Conservation (phyloP, 2,888 invertebrate genomes). For the Osmoderma eremita region DNA sequence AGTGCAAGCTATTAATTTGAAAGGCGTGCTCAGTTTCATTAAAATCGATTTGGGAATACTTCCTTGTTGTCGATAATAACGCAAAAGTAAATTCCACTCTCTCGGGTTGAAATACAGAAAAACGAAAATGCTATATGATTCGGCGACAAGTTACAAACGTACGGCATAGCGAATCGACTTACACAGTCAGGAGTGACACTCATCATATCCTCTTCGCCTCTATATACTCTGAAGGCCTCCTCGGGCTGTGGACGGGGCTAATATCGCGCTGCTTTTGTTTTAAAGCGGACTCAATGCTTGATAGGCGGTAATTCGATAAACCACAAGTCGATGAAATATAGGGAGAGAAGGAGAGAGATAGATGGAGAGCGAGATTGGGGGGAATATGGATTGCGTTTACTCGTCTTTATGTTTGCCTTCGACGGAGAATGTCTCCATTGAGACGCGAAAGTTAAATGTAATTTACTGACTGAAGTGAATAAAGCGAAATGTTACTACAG, state of each 20-base stretch:
- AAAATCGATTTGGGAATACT: too few relatives aligned
- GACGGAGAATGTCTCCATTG: slow-evolving; percentile 11
- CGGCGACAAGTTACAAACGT: too few relatives aligned
- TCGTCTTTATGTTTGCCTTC: slow-evolving; percentile 29
- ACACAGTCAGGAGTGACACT: slow-evolving; percentile 10
- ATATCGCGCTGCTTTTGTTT: slow-evolving; percentile 27
- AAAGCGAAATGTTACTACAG: slow-evolving; percentile 20
- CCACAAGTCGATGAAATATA: slow-evolving; percentile 10
- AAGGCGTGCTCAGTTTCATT: too few relatives aligned
- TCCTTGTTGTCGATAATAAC: too few relatives aligned
- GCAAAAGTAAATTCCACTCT: too few relatives aligned
- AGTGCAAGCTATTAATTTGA: too few relatives aligned
- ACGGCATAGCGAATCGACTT: too few relatives aligned
- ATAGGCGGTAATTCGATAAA: slow-evolving; percentile 33
- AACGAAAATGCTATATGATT: too few relatives aligned
- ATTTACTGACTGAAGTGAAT: slow-evolving; percentile 31
- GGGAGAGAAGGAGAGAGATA: too few relatives aligned
- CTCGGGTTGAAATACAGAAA: too few relatives aligned
- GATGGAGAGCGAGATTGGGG: too few relatives aligned
- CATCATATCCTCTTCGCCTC: not conserved
- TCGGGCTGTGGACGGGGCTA: not conserved
- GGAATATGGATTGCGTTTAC: slow-evolving; percentile 33
- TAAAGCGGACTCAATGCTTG: slow-evolving; percentile 16
- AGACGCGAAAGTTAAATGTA: slow-evolving; percentile 31
- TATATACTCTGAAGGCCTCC: not conserved